phyloP scores from a whole-genome alignment of 1,140 invertebrate genomes.

The Trypoxylus dichotomus region DNA sequence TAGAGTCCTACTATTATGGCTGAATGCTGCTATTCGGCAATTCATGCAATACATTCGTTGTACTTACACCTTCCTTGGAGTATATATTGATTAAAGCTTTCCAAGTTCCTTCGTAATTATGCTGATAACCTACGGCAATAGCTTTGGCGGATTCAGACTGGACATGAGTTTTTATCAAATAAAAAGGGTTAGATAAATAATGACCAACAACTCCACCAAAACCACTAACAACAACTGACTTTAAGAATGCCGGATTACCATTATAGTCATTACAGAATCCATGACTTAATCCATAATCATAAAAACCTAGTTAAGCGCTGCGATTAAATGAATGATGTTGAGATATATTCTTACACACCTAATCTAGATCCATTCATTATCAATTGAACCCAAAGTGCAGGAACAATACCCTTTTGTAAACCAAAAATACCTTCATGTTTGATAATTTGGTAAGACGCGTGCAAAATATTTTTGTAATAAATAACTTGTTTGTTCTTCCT shows the following conservation, averaged over 20 bases:
- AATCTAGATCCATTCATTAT: constrained; percentile 39
- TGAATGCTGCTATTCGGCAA: background rate
- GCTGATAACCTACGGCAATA: constrained; percentile 88
- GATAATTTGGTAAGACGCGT: constrained; percentile 57
- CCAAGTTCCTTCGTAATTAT: constrained; percentile 69
- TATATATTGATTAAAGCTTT: constrained; percentile 70
- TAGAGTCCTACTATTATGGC: too few relatives aligned
- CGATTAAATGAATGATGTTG: background rate
- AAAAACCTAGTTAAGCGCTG: background rate
- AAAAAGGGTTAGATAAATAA: constrained; percentile 78
- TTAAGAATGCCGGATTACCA: constrained; percentile 68
- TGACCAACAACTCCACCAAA: constrained; percentile 61
- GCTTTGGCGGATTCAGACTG: constrained; percentile 73
- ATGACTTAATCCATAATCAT: constrained; percentile 14
- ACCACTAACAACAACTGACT: constrained; percentile 52
- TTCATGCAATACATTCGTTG: background rate
- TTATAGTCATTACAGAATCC: constrained; percentile 52
- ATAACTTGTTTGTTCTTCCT: constrained; percentile 63
- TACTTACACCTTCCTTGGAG: constrained; percentile 66
- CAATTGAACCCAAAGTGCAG: constrained; percentile 60
- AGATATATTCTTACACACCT: constrained; percentile 5
- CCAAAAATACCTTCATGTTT: constrained; percentile 65
- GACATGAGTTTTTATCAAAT: constrained; percentile 85
- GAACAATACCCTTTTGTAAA: constrained; percentile 84
- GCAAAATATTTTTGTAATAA: constrained; percentile 50